phyloP scores from a whole-genome alignment of 2,797 vertebrate species.

The Lagodon rhomboides region DNA sequence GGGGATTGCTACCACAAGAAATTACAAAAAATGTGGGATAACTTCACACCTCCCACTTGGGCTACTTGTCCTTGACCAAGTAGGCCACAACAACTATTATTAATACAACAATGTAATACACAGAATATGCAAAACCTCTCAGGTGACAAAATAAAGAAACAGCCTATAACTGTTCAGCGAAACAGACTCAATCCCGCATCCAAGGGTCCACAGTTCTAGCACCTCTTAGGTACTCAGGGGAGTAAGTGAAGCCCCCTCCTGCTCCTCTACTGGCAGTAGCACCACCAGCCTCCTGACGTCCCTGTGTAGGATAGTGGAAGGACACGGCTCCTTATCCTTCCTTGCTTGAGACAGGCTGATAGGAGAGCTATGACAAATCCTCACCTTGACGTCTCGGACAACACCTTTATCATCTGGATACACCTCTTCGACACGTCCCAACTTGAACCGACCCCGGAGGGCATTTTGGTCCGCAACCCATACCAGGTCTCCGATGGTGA shows the following conservation, averaged over 20 bases:
- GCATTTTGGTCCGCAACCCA: not conserved
- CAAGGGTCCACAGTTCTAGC: too few species aligned
- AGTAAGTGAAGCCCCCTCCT: not conserved
- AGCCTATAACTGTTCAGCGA: too few species aligned
- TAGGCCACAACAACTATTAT: too few species aligned
- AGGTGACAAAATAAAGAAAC: too few species aligned
- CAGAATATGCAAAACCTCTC: too few species aligned
- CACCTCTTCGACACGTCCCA: not conserved
- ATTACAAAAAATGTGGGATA: too few species aligned
- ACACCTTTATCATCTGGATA: not conserved
- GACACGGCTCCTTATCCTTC: not conserved
- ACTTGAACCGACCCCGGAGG: not conserved
- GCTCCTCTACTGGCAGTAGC: not conserved
- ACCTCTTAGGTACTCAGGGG: too few species aligned
- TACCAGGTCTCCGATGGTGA: not conserved
- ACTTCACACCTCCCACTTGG: too few species aligned
- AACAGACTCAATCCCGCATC: too few species aligned
- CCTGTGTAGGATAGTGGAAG: not conserved
- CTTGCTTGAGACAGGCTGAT: not conserved
- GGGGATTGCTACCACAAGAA: too few species aligned
- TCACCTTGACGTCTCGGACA: not conserved
- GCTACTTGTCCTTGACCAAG: too few species aligned
- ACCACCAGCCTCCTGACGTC: slow-evolving; percentile 1
- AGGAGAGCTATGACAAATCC: not conserved
- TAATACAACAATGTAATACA: too few species aligned